Evolutionary conservation across 2,797 vertebrate genomes (phyloP).

Genomic region (Acanthornis magna): DNA sequence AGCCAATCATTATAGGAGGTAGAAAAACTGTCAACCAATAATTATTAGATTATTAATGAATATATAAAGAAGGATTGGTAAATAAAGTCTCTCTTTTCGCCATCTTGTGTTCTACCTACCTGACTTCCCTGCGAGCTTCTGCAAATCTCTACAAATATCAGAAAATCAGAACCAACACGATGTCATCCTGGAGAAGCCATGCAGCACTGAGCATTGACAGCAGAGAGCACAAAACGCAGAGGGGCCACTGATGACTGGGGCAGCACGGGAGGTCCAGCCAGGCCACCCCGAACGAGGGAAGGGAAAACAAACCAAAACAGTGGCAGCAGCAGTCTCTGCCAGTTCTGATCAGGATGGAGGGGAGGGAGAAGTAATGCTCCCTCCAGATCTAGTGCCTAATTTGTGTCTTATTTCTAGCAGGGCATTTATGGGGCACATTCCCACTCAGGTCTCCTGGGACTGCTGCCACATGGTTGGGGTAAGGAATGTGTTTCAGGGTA

Average conservation of each 20-base stretch:
- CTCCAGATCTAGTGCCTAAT: neutral
- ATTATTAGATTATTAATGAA: too few relatives aligned
- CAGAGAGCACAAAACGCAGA: neutral
- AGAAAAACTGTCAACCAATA: too few relatives aligned
- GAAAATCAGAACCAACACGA: too few relatives aligned
- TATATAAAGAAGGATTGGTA: too few relatives aligned
- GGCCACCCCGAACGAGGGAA: neutral
- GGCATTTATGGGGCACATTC: rapidly evolving
- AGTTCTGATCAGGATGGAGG: rapidly evolving
- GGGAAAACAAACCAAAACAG: neutral
- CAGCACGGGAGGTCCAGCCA: neutral
- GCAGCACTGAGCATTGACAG: neutral
- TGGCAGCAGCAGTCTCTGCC: neutral
- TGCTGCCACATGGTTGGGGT: neutral
- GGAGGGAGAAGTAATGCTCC: neutral
- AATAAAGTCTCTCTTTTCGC: too few relatives aligned
- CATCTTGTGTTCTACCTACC: too few relatives aligned
- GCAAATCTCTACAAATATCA: too few relatives aligned
- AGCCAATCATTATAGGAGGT: too few relatives aligned
- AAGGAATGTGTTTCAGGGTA: neutral
- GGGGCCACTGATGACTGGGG: neutral
- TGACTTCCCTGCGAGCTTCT: too few relatives aligned
- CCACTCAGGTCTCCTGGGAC: neutral
- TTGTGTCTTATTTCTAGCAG: neutral
- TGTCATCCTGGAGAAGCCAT: neutral